Evolutionary conservation across 2,888 invertebrate genomes (phyloP).

Genomic region (Stenolophus ochropezus): DNA sequence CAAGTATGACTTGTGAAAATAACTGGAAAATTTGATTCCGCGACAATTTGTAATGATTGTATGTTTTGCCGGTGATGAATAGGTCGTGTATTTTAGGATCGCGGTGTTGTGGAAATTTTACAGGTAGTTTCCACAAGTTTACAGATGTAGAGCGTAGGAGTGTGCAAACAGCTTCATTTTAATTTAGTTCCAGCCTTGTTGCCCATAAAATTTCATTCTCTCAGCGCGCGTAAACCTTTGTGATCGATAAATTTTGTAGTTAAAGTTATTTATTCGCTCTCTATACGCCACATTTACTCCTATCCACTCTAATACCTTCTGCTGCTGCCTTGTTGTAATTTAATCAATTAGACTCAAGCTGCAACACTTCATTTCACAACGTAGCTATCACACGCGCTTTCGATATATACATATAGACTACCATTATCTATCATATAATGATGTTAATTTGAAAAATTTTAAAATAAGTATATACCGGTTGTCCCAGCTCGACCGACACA

Average conservation of each 20-base stretch:
- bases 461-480: no score
- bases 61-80: not conserved
- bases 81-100: not conserved
- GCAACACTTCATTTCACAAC: no score
- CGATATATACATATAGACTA: no score
- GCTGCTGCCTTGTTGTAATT: not conserved
- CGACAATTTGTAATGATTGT: not conserved
- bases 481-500: no score
- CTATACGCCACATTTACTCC: not conserved
- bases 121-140: not conserved
- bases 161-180: conserved; percentile 26
- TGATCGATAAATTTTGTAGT: conserved; percentile 36
- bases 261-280: conserved; percentile 11
- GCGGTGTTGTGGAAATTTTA: not conserved
- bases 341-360: not conserved
- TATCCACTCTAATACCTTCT: not conserved
- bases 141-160: not conserved
- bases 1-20: no score
- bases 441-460: no score
- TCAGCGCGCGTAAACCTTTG: conserved; percentile 2
- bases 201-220: conserved; percentile 43
- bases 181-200: conserved; percentile 32
- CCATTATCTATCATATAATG: no score
- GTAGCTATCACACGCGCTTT: no score
- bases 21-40: no score